Percentiles rank a stretch among this genome's conserved stretches.
Evolutionary conservation across 2,888 invertebrate genomes (phyloP).

Genomic region (Cephalotes varians): DNA sequence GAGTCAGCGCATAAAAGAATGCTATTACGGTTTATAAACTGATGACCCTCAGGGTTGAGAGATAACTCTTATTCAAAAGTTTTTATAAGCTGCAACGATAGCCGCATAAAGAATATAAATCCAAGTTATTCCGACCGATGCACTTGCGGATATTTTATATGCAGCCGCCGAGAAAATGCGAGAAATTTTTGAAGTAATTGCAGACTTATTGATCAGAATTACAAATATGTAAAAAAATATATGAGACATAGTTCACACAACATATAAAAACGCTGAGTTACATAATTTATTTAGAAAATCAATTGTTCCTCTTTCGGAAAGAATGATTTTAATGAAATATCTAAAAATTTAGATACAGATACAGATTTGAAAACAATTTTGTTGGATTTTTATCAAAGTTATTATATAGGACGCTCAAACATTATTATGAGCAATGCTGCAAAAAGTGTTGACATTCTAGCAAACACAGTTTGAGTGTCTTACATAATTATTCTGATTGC

Average conservation of each 20-base stretch:
- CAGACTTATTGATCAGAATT: not conserved
- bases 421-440: too few relatives aligned
- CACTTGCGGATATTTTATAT: not conserved
- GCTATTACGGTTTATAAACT: conserved; percentile 18
- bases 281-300: not conserved
- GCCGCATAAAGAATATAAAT: not conserved
- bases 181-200: not conserved
- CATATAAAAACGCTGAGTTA: not conserved
- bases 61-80: conserved; percentile 10
- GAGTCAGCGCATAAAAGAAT: not conserved
- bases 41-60: conserved; percentile 18
- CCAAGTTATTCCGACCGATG: not conserved
- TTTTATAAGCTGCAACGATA: conserved; percentile 3
- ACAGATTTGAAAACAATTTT: too few relatives aligned
- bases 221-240: not conserved
- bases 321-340: too few relatives aligned
- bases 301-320: not conserved
- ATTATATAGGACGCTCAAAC: too few relatives aligned
- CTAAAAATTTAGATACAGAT: too few relatives aligned
- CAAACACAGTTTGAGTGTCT: too few relatives aligned
- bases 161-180: not conserved
- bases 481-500: too few relatives aligned
- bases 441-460: too few relatives aligned
- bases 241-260: not conserved
- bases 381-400: too few relatives aligned